Evolutionary conservation across 2,888 invertebrate genomes (phyloP), one percentile per base, ranked within the genome.

Genomic region (Baronia brevicornis): DNA sequence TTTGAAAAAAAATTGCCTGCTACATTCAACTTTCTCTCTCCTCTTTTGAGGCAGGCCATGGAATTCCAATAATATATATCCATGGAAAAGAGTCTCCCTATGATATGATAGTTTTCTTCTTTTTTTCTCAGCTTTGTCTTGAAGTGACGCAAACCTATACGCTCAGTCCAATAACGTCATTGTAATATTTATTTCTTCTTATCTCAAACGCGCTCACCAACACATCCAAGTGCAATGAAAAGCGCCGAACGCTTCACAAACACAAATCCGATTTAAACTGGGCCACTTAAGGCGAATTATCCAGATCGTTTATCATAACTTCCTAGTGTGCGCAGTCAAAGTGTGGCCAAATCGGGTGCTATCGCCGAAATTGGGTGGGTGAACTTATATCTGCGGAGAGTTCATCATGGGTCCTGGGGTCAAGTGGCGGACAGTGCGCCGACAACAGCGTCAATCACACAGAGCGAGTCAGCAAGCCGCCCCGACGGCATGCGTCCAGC

Each of bases 281-380:
- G 34, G 26, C 14, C 31, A 32, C 38, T 38, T 29, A 36, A 28
- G 39, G 30, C 46, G 38, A 31, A 22, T 41, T 45, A 44, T 47
- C 51, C 44, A 40, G 44, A 49, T 40, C 27, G 32, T 42, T 48
- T 43, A 36, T 36, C 35, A 23, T 4, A 5, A 67, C 67, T 74
- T 74, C 71, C 68, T 71, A 36, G 48, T 64, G 50, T 54, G 46
- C 46, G 44, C 52, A 54, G 47, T 51, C 49, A 45, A 57, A 57
- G 44, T 57, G 54, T 60, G 51, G 61, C 63, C 52, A 68, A 66
- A 62, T 61, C 37, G 53, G 51, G 45, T 46, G 59, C 62, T 78
- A 79, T 79, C 79, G 47, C 61, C 58, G 54, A 77, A 82, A 78
- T 74, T 80, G 64, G 79, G 80, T 78, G 75, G 72, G 64, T 75